Conservation (phyloP, 1,140 invertebrate species). For the Pantala flavescens region DNA sequence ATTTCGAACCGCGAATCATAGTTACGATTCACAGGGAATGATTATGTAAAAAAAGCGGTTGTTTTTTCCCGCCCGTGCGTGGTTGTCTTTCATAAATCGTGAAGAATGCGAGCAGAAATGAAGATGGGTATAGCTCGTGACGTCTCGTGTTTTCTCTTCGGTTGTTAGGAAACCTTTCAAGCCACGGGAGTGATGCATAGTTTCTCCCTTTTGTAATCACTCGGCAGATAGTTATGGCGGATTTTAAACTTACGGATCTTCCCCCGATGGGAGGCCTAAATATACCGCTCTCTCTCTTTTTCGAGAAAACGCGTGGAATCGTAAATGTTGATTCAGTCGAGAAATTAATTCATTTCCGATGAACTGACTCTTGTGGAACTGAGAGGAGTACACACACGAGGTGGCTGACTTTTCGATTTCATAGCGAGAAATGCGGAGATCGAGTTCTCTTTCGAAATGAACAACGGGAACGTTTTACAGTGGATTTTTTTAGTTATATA, state of each 20-base stretch:
- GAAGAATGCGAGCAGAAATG: background rate
- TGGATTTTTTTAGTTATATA: too few species aligned
- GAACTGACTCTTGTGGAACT: background rate
- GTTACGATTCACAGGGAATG: background rate
- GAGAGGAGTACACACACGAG: too few species aligned
- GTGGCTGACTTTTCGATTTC: too few species aligned
- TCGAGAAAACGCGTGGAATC: background rate
- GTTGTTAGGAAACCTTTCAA: conserved; percentile 2
- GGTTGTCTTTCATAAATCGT: background rate
- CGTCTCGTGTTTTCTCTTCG: background rate
- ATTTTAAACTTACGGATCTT: background rate
- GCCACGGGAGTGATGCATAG: background rate
- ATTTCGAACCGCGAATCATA: background rate
- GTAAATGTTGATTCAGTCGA: background rate
- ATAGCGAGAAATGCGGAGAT: too few species aligned
- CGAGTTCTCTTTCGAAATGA: too few species aligned
- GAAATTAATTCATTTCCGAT: conserved; percentile 3
- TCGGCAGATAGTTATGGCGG: background rate
- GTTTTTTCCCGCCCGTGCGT: background rate
- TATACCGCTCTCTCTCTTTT: background rate
- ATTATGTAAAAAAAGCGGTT: background rate
- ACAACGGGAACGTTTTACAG: too few species aligned
- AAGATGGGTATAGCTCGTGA: background rate
- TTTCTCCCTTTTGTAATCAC: background rate
- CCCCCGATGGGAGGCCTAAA: background rate